Evolutionary conservation across 2,113 vertebrate genomes (phyloP), one percentile per base, ranked within the genome.

Genomic region (Puma concolor): DNA sequence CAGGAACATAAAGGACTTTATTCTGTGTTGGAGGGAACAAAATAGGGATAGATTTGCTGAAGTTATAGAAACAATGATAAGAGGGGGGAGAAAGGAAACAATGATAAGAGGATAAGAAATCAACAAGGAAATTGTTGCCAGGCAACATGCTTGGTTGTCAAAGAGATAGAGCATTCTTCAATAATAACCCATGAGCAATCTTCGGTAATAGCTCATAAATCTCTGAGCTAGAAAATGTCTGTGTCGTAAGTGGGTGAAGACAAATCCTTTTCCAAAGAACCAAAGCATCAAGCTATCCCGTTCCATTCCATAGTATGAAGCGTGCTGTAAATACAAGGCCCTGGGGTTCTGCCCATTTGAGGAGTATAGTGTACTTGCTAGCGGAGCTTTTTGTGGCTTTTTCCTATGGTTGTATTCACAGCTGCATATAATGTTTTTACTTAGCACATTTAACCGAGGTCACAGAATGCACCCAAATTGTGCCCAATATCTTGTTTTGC

Each of bases 61-160:
- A 44, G 41, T 77, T 36, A 83, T 12, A 81, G 50, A 54, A 88
- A 54, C 86, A 60, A 29, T 81, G 80, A 60, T 91, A 93, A 96
- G 50, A 66, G 60, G 50, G 88, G 54, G 57, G 19, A 6, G 0
- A 7, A 60, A 57, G 76, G 50, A 52, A 88, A 54, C 82, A 52
- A 29, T 76, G 76, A 60, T 91, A 93, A 96, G 41, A 71, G 60
- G 71, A 88, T 79, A 52, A 19, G 36, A 92, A 82, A 91, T 88
- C 95, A 96, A 86, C 76, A 96, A 91, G 66, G 92, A 92, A 79
- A 52, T 0, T 14, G 95, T 97, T 96, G 60, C 96, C 66, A 82
- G 92, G 96, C 94, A 93, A 96, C 82, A 0, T 4, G 41, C 19
- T 86, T 88, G 41, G 76, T 54, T 81, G 76, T 88, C 89, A 88